Conservation (phyloP, 1,140 invertebrate genomes). For the Achroia grisella region DNA sequence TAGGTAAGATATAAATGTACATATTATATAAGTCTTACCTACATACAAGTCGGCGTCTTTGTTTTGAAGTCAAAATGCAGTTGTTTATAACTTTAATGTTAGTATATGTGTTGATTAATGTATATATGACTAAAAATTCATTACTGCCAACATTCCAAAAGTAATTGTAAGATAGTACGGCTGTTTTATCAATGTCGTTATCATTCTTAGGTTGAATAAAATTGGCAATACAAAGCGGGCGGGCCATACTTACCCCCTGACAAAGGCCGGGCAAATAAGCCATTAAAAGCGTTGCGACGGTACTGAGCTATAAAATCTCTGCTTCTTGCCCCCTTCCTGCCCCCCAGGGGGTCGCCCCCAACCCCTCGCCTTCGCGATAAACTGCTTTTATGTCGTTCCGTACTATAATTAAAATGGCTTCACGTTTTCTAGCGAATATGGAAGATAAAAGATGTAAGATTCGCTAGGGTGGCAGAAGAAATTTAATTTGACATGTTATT, state of each 20-base stretch:
- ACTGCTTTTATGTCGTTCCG: constrained; percentile 62
- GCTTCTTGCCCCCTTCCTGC: constrained; percentile 52
- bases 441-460: constrained; percentile 52
- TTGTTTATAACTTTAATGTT: too few relatives aligned
- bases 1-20: too few relatives aligned
- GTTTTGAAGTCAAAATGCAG: too few relatives aligned
- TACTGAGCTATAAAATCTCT: constrained; percentile 65
- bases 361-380: constrained; percentile 34
- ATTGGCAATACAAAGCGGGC: constrained; percentile 50
- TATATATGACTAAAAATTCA: too few relatives aligned
- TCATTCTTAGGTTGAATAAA: constrained; percentile 56
- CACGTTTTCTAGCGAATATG: constrained; percentile 45
- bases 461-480: constrained; percentile 1
- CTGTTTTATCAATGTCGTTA: constrained; percentile 21
- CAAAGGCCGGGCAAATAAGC: constrained; percentile 66
- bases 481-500: neutral
- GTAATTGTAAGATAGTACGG: too few relatives aligned
- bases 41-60: too few relatives aligned
- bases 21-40: too few relatives aligned
- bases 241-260: constrained; percentile 33
- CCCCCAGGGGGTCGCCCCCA: constrained; percentile 7
- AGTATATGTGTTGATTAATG: too few relatives aligned
- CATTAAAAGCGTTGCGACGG: constrained; percentile 66
- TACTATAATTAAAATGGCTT: constrained; percentile 68
- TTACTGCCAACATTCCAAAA: too few relatives aligned